Conservation (phyloP, 2,888 invertebrate species). For the Didymodactylos carnosus region DNA sequence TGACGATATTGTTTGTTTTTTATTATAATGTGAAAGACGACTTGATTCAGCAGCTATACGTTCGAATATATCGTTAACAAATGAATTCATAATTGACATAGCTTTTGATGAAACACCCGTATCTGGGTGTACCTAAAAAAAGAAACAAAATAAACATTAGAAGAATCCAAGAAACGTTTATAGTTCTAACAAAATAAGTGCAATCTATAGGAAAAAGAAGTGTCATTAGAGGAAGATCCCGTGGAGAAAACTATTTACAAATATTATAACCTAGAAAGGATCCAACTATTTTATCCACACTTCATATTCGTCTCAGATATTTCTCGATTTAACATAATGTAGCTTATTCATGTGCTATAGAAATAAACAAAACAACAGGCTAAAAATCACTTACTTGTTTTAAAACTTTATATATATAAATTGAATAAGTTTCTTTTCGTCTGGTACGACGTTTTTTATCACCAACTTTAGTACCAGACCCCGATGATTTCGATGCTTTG, state of each 20-base stretch:
- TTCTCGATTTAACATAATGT: too few relatives aligned
- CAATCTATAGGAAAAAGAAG: too few relatives aligned
- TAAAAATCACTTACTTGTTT: conserved; percentile 6
- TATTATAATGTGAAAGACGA: conserved; percentile 23
- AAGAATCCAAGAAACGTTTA: too few relatives aligned
- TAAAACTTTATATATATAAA: conserved; percentile 13
- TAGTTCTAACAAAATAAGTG: too few relatives aligned
- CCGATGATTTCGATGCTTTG: not conserved
- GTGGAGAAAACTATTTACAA: too few relatives aligned
- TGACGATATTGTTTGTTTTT: conserved; percentile 16
- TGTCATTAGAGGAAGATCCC: too few relatives aligned
- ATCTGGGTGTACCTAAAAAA: conserved; percentile 22
- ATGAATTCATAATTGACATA: conserved; percentile 19
- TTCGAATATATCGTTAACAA: conserved; percentile 29
- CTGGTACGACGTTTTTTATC: not conserved
- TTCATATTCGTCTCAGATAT: too few relatives aligned
- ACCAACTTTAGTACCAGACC: not conserved
- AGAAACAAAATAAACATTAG: too few relatives aligned
- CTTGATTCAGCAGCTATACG: conserved; percentile 24
- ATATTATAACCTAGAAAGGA: too few relatives aligned
- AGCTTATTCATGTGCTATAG: too few relatives aligned
- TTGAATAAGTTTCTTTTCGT: conserved; percentile 12
- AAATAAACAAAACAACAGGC: too few relatives aligned
- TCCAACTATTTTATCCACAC: too few relatives aligned
- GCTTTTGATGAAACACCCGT: conserved; percentile 18